Evolutionary conservation across 2,113 vertebrate species (phyloP), one percentile per base, ranked within the genome.

Genomic region (Corythoichthys haematopterus): DNA sequence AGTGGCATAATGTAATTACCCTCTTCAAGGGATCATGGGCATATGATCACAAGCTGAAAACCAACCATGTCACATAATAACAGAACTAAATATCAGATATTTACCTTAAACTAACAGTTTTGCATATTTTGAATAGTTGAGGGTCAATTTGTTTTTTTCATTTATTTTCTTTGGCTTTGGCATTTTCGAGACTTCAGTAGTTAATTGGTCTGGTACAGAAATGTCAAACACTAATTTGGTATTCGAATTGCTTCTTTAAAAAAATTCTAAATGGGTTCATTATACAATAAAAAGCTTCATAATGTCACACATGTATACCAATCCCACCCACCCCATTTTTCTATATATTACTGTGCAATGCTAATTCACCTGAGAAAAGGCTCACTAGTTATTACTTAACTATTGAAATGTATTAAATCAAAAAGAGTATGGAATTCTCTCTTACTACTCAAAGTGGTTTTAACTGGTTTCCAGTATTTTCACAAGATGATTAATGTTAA

Each of bases 41-140:
- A 70, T 59, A 75, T 66, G 71, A 82, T 75, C 65, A 53, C 48
- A 33, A 14, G 74, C 83, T 83, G 85, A 80, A 83, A 88, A 72
- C 70, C 28, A 88, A 81, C 85, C 86, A 8, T 2, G 16, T 16
- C 68, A 13, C 57, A 16, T 28, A 55, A 57, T 10, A 45, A 46
- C 16, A 45, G 2, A 45, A 62, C 4, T 36, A 57, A 57, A 62
- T 45, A 28, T 40, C 20, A 56, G 11, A 56, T 10, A 8, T 63
- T 65, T 73, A 12, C 66, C 53, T 75, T 65, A 64, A 55, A 77
- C 73, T 46, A 6, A 48, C 40, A 3, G 14, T 6, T 57, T 57
- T 14, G 12, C 6, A 3, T 11, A 57, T 14, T 57, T 57, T 57
- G 12, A 12, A 10, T 1, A 10, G n/a, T 3, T 53, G 7, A 53